Evolutionary conservation across 2,888 invertebrate genomes (phyloP).

Genomic region (Gymnocheta viridis): DNA sequence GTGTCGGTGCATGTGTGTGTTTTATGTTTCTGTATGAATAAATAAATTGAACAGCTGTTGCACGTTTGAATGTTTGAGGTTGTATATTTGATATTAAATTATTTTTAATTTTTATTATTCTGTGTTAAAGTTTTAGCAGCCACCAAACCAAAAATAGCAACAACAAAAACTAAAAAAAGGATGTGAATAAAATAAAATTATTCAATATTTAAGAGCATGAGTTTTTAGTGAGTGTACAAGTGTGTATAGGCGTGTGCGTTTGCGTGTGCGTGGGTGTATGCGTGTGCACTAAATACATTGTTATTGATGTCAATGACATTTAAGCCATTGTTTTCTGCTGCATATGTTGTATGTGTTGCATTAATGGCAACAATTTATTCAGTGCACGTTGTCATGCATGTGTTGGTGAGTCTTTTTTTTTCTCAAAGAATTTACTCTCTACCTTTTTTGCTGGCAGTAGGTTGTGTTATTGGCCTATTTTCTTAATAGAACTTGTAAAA

Average conservation of each 20-base stretch:
- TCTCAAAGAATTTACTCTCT: not conserved
- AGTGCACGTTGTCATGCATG: constrained; percentile 38
- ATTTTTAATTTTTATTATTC: constrained; percentile 56
- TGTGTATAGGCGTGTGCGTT: not conserved
- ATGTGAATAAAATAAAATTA: constrained; percentile 30
- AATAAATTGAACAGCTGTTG: constrained; percentile 68
- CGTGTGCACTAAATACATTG: not conserved
- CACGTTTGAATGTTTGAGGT: constrained; percentile 61
- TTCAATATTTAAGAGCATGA: constrained; percentile 29
- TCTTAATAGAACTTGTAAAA: not conserved
- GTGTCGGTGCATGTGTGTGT: not conserved
- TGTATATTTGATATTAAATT: constrained; percentile 46
- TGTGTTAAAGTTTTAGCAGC: constrained; percentile 39
- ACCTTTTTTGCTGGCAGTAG: not conserved
- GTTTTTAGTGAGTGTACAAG: not conserved
- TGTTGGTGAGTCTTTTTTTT: not conserved
- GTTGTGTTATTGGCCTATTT: constrained; percentile 57
- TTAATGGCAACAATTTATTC: constrained; percentile 56
- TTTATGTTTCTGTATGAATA: constrained; percentile 36
- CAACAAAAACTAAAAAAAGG: not conserved
- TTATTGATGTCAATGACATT: constrained; percentile 45
- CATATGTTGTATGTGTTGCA: constrained; percentile 25
- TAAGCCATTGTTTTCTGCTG: constrained; percentile 19
- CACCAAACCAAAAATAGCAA: constrained; percentile 6
- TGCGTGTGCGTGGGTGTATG: not conserved